Percentiles rank a stretch among this genome's conserved stretches.
These are phyloP conservation scores for Diorhabda carinulata DNA, from an alignment of 1,140 invertebrate species.

Conservation along the genomic window DNA sequence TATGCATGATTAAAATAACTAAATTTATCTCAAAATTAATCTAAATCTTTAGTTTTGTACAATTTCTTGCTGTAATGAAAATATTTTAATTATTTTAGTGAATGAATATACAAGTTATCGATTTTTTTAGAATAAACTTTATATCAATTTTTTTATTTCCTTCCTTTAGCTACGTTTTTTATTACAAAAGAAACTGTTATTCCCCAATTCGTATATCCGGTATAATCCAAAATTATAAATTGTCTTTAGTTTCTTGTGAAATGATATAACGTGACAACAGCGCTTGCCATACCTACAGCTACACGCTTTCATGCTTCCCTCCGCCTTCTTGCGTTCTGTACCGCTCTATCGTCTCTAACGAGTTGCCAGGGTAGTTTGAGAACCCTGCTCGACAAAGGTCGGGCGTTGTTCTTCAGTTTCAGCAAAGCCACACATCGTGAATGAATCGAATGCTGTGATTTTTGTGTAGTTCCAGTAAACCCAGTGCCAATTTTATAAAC, in stretches of 20 bases:
- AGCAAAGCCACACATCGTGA: slow-evolving; percentile 5
- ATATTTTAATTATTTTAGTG: no score
- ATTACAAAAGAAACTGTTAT: no score
- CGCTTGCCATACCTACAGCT: slow-evolving; percentile 10
- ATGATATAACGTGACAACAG: slow-evolving; percentile 1
- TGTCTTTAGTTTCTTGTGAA: background rate
- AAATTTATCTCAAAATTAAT: no score
- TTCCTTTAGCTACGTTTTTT: no score
- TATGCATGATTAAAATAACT: no score
- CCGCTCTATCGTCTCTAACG: slow-evolving; percentile 25
- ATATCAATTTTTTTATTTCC: no score
- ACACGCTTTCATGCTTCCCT: slow-evolving; percentile 20
- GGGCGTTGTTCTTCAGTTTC: slow-evolving; percentile 36
- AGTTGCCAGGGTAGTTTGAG: slow-evolving; percentile 39
- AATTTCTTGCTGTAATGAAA: no score
- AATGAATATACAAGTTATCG: no score
- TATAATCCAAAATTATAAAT: background rate
- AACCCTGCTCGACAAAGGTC: slow-evolving; percentile 33
- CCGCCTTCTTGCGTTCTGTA: slow-evolving; percentile 33
- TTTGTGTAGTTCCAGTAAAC: slow-evolving; percentile 8
- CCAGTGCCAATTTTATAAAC: slow-evolving; percentile 24
- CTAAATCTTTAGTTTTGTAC: no score
- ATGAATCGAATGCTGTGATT: slow-evolving; percentile 8
- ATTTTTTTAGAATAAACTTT: no score
- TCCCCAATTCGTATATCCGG: background rate